Evolutionary conservation across 2,888 invertebrate species (phyloP).

Genomic region (Caenorhabditis angaria): DNA sequence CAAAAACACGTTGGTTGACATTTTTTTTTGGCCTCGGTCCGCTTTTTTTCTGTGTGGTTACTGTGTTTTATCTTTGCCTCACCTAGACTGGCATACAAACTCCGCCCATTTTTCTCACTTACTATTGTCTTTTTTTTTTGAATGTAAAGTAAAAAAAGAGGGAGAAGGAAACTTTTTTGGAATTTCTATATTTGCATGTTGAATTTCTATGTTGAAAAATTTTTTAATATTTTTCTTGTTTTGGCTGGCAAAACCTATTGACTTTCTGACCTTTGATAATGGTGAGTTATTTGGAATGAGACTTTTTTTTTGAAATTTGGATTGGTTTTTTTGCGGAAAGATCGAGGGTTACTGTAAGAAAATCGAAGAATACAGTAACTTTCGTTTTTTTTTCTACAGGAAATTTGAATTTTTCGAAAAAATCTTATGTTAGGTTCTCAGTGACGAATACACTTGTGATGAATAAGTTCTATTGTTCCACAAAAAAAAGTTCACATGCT

Average conservation of each 20-base stretch:
- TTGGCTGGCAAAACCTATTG: not conserved
- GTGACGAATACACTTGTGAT: not conserved
- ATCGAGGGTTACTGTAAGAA: too few species aligned
- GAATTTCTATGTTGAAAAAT: not conserved
- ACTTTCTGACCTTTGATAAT: not conserved
- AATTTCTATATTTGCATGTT: not conserved
- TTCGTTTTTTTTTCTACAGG: too few species aligned
- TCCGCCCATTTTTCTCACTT: conserved; percentile 6
- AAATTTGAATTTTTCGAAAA: not conserved
- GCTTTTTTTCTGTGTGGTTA: not conserved
- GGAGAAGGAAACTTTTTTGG: not conserved
- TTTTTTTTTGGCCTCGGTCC: not conserved
- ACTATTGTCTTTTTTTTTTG: not conserved
- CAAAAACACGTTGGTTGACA: not conserved
- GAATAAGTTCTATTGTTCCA: not conserved
- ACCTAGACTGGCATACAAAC: conserved; percentile 1
- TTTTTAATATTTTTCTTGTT: not conserved
- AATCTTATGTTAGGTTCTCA: not conserved
- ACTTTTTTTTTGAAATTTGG: conserved; percentile 3
- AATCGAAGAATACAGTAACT: too few species aligned
- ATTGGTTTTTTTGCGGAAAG: too few species aligned
- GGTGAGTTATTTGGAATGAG: not conserved
- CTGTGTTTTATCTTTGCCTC: not conserved
- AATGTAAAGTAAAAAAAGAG: not conserved
- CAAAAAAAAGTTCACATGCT: not conserved